phyloP scores from a whole-genome alignment of 2,797 vertebrate species.

The Rhynchotus rufescens region DNA sequence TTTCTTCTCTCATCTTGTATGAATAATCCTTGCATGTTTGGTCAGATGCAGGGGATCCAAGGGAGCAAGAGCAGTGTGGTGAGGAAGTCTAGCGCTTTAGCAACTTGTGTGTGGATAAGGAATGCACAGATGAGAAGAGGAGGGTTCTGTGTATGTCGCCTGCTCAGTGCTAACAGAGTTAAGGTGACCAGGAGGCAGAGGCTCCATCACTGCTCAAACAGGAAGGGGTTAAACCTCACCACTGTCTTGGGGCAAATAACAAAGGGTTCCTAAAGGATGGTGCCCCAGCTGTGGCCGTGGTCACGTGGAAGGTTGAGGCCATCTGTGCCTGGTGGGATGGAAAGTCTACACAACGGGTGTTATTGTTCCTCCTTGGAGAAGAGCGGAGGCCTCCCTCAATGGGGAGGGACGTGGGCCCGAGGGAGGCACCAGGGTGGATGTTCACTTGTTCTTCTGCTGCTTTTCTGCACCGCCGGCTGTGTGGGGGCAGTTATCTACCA shows the following conservation, averaged over 20 bases:
- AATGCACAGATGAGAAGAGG: background rate
- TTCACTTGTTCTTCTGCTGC: background rate
- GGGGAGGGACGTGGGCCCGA: background rate
- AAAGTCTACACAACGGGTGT: background rate
- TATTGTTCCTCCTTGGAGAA: background rate
- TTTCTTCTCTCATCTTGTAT: background rate
- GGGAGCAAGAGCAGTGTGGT: background rate
- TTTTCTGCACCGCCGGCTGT: background rate
- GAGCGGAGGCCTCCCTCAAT: background rate
- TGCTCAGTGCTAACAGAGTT: background rate
- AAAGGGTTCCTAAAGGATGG: background rate
- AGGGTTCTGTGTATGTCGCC: background rate
- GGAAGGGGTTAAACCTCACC: background rate
- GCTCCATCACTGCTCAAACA: background rate
- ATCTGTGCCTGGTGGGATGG: background rate
- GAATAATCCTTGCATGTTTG: background rate
- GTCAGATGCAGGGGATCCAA: background rate
- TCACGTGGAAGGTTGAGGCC: background rate
- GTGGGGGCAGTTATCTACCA: background rate
- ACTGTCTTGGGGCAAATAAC: background rate
- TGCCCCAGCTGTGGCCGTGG: background rate
- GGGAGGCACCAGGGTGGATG: background rate
- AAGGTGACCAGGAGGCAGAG: background rate
- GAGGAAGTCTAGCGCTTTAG: accelerated
- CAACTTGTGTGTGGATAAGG: background rate